phyloP scores from a whole-genome alignment of 1,140 invertebrate genomes.

The Hermatobates lingyangjiaoensis region DNA sequence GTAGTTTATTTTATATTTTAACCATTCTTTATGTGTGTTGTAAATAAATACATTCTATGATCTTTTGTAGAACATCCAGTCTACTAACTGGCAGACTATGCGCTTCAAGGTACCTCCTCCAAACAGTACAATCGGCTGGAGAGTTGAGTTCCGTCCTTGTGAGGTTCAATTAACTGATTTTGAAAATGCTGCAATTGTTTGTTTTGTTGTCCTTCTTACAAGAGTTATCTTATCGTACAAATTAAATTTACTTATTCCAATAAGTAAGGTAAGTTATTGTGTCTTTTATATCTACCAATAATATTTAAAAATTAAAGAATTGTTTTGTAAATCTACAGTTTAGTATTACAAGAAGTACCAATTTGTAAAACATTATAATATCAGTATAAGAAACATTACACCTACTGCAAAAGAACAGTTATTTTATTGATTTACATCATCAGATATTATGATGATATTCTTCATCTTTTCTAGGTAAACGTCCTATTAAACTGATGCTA shows the following conservation, averaged over 20 bases:
- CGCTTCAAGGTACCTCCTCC: constrained; percentile 94
- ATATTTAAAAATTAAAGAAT: too few relatives aligned
- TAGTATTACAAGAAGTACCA: too few relatives aligned
- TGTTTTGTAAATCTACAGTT: too few relatives aligned
- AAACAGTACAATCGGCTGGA: constrained; percentile 91
- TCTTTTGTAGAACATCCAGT: constrained; percentile 91
- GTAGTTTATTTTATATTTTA: not conserved
- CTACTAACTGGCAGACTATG: constrained; percentile 99
- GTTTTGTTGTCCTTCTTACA: constrained; percentile 91
- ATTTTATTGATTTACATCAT: too few relatives aligned
- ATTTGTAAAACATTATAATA: too few relatives aligned
- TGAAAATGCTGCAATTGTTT: constrained; percentile 98
- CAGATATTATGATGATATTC: too few relatives aligned
- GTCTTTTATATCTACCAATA: not conserved
- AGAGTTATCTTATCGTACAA: constrained; percentile 92
- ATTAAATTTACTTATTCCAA: constrained; percentile 91
- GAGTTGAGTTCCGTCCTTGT: constrained; percentile 97
- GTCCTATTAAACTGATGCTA: too few relatives aligned
- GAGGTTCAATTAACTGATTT: constrained; percentile 98
- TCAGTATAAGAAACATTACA: too few relatives aligned
- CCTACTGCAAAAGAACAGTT: too few relatives aligned
- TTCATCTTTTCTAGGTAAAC: too few relatives aligned
- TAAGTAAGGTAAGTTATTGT: constrained; percentile 61
- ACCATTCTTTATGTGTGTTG: too few relatives aligned
- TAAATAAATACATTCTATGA: not conserved